Evolutionary conservation across 2,113 vertebrate species (phyloP), one percentile per base, ranked within the genome.

Genomic region (Smithornis capensis): DNA sequence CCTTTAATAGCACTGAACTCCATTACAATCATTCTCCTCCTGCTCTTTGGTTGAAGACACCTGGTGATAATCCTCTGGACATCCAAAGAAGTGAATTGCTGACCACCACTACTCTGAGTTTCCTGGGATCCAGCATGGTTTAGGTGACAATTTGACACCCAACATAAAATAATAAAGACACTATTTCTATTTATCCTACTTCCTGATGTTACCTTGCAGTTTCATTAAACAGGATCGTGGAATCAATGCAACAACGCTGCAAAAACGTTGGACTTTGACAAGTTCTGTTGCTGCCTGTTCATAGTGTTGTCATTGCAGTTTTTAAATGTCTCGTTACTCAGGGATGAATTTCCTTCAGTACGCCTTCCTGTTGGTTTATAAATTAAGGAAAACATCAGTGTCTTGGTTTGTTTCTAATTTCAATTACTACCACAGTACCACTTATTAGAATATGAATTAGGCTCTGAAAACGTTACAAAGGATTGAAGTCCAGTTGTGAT

Each of bases 1-100:
- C 99, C 99, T 28, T 95, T 99, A 80, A 99, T 99, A 95, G 98
- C 98, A 28, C 98, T 99, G 89, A 99, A 99, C 93, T 97, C 99
- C 3, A 33, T 98, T 89, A 98, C 98, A 37, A 99, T 99, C 12
- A 40, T 99, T 77, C 97, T 99, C 50, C 97, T 99, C 83, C 92
- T 99, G 76, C 95, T 99, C 59, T 99, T 99, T 42, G 99, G 99
- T 40, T 99, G 98, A 98, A 97, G 79, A 74, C 50, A 27, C 3
- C 35, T 6, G 3, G 10, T 21, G 35, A 25, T 91, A 78, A 60
- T 5, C 55, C 56, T 71, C 10, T 16, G 62, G 96, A 89, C 91
- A 53, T 89, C 92, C 83, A 84, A 93, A 96, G 96, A 96, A 93
- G 62, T 93, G 37, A 89, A 75, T 60, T 69, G 56, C 60, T 81